These are phyloP conservation scores for Panagrolaimus sp. DNA, from an alignment of 1,140 invertebrate species.

Conservation along the genomic window DNA sequence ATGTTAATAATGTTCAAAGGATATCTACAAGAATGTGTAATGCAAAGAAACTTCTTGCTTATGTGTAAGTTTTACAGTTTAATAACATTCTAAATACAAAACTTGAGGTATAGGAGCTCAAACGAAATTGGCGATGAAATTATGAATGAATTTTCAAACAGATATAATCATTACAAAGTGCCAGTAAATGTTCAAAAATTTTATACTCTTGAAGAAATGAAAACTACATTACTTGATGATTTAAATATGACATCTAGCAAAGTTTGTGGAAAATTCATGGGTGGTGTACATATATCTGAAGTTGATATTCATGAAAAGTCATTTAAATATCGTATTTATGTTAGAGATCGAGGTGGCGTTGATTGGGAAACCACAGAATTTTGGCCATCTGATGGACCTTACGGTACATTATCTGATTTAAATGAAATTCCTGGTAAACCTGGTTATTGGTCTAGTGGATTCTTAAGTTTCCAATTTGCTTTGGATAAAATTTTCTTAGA, in stretches of 20 bases:
- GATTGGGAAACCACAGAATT: conserved; percentile 34
- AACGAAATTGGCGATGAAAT: neutral
- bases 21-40: conserved; percentile 11
- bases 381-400: conserved; percentile 43
- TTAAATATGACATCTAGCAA: conserved; percentile 21
- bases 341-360: conserved; percentile 20
- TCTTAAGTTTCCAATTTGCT: conserved; percentile 44
- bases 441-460: conserved; percentile 37
- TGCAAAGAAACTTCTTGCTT: conserved; percentile 9
- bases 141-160: conserved; percentile 5
- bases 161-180: neutral
- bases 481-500: conserved; percentile 36
- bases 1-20: conserved; percentile 11
- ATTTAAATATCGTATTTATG: conserved; percentile 31
- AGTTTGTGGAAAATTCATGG: conserved; percentile 27
- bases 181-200: neutral
- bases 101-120: neutral
- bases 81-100: neutral
- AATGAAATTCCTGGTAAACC: conserved; percentile 33
- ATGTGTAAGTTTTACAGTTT: conserved; percentile 17
- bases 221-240: conserved; percentile 15
- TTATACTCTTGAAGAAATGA: conserved; percentile 13
- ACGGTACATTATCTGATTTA: conserved; percentile 17
- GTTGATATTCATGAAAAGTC: conserved; percentile 4
- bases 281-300: conserved; percentile 33